phyloP scores from a whole-genome alignment of 2,113 vertebrate species.

The Leptobrachium leishanense region DNA sequence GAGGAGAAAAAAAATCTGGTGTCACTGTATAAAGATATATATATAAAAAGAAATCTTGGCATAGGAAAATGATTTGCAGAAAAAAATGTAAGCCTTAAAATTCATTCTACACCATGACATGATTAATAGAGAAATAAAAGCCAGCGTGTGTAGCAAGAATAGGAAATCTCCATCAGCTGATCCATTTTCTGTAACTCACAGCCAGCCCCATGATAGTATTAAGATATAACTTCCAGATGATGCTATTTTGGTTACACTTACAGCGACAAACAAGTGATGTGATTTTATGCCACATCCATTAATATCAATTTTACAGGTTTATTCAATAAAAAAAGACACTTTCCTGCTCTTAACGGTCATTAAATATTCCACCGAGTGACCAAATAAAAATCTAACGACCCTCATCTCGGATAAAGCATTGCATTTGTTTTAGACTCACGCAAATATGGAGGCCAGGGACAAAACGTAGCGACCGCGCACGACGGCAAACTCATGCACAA shows the following conservation, averaged over 20 bases:
- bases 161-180: too few species aligned
- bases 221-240: too few species aligned
- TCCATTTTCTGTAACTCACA: too few species aligned
- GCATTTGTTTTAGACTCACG: not conserved
- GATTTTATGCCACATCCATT: not conserved
- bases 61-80: too few species aligned
- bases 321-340: too few species aligned
- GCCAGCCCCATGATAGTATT: too few species aligned
- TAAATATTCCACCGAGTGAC: not conserved
- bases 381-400: not conserved
- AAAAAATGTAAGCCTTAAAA: too few species aligned
- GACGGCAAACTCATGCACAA: slow-evolving; percentile 14
- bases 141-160: too few species aligned
- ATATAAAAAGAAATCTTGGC: not conserved
- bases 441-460: slow-evolving; percentile 11
- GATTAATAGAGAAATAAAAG: too few species aligned
- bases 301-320: not conserved
- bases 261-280: not conserved
- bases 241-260: not conserved
- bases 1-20: not conserved
- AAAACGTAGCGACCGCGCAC: slow-evolving; percentile 19
- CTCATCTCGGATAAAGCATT: not conserved
- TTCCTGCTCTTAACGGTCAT: not conserved
- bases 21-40: not conserved
- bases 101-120: too few species aligned